phyloP scores from a whole-genome alignment of 2,797 vertebrate species.

The Huso huso region DNA sequence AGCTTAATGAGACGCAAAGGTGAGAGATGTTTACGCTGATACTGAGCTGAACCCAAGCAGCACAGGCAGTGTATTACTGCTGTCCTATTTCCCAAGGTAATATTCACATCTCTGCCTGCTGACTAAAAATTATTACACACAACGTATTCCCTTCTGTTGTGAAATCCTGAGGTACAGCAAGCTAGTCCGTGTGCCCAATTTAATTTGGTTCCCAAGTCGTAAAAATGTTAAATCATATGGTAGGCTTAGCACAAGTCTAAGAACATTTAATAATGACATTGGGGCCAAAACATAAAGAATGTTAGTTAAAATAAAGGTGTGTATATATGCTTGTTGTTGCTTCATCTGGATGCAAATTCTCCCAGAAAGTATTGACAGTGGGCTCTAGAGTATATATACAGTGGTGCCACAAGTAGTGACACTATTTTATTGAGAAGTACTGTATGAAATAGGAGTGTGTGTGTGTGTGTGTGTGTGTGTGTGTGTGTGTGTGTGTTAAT shows the following conservation, averaged over 20 bases:
- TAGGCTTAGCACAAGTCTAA: not conserved
- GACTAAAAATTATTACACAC: not conserved
- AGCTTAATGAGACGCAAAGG: constrained; percentile 16
- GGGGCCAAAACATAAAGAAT: not conserved
- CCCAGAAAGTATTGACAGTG: too few relatives aligned
- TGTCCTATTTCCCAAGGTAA: constrained; percentile 5
- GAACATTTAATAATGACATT: not conserved
- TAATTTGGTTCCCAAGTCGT: not conserved
- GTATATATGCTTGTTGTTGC: too few relatives aligned
- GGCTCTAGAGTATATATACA: too few relatives aligned
- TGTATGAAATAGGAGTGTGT: too few relatives aligned
- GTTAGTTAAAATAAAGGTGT: too few relatives aligned
- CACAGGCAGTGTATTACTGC: constrained; percentile 13
- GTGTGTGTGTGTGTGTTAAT: too few relatives aligned
- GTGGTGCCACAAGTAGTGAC: too few relatives aligned
- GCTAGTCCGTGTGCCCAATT: not conserved
- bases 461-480: too few relatives aligned
- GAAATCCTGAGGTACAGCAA: not conserved
- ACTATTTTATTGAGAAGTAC: too few relatives aligned
- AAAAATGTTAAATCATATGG: not conserved
- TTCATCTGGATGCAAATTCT: too few relatives aligned
- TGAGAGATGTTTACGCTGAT: constrained; percentile 1
- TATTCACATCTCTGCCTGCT: not conserved
- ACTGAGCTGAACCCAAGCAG: not conserved
- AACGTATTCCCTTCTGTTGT: not conserved